Evolutionary conservation across 2,797 vertebrate genomes (phyloP).

Genomic region (Trichosurus vulpecula): DNA sequence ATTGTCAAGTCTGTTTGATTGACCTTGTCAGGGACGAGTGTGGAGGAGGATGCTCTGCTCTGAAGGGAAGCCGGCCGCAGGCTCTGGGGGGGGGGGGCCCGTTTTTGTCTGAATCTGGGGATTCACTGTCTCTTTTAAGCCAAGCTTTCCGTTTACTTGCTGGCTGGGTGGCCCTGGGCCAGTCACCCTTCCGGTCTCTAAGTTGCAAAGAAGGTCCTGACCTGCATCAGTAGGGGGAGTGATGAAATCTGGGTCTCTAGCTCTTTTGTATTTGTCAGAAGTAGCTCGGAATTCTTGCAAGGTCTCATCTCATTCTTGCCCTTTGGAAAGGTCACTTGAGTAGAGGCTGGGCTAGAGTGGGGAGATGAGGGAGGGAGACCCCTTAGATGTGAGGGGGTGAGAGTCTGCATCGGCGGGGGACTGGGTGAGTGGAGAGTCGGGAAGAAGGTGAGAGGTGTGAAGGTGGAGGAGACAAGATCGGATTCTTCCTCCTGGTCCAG

Average conservation of each 20-base stretch:
- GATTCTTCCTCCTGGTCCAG: too few relatives aligned
- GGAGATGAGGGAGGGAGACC: neutral
- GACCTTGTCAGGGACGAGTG: constrained; percentile 38
- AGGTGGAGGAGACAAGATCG: neutral
- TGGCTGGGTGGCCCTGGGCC: neutral
- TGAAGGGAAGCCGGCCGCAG: neutral
- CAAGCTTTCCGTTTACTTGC: neutral
- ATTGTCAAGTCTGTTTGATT: constrained; percentile 42
- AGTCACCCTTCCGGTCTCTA: neutral
- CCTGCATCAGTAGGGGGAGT: neutral
- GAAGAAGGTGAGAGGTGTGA: neutral
- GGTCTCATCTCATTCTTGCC: neutral
- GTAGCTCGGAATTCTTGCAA: neutral
- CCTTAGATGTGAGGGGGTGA: neutral
- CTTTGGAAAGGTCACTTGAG: neutral
- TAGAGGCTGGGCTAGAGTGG: neutral
- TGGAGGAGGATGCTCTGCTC: neutral
- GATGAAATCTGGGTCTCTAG: too few relatives aligned
- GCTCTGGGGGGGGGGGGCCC: too few relatives aligned
- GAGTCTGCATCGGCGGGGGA: neutral
- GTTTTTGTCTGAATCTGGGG: too few relatives aligned
- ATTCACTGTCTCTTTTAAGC: neutral
- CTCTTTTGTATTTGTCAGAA: neutral
- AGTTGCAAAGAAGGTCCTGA: neutral
- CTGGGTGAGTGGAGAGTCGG: neutral